phyloP scores from a whole-genome alignment of 2,888 invertebrate genomes.

The Hypselothyrea guttata region DNA sequence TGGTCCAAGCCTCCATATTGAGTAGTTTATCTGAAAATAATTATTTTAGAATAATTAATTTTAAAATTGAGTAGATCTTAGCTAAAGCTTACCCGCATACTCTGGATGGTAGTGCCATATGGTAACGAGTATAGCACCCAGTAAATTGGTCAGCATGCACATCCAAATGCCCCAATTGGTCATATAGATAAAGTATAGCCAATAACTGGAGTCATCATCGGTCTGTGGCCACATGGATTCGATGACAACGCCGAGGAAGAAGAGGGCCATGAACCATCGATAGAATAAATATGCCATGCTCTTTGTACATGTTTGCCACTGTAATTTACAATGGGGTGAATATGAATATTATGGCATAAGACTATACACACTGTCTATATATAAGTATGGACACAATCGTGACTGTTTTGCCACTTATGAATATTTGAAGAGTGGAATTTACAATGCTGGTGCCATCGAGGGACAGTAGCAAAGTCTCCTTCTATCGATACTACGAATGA shows the following conservation, averaged over 20 bases:
- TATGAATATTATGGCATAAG: constrained; percentile 19
- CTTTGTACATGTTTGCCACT: constrained; percentile 82
- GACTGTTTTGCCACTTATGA: constrained; percentile 42
- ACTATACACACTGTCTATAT: constrained; percentile 3
- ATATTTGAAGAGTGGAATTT: constrained; percentile 68
- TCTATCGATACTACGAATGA: constrained; percentile 56
- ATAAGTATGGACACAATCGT: not conserved
- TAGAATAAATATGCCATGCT: constrained; percentile 79
- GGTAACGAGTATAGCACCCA: constrained; percentile 79
- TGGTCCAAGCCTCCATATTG: constrained; percentile 76
- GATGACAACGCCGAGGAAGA: constrained; percentile 79
- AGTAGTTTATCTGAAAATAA: constrained; percentile 73
- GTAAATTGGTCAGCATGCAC: constrained; percentile 80
- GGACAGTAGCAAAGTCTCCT: constrained; percentile 11
- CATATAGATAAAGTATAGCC: constrained; percentile 81
- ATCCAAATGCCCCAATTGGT: constrained; percentile 82
- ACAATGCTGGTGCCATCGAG: constrained; percentile 53
- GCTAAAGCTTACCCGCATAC: constrained; percentile 75
- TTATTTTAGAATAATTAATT: not conserved
- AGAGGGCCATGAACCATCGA: constrained; percentile 80
- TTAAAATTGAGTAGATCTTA: no score
- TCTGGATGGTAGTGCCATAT: constrained; percentile 81
- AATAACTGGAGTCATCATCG: constrained; percentile 61
- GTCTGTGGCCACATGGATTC: constrained; percentile 72
- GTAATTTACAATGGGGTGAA: constrained; percentile 29